Evolutionary conservation across 1,140 invertebrate genomes (phyloP).

Genomic region (Drosophila cardini): DNA sequence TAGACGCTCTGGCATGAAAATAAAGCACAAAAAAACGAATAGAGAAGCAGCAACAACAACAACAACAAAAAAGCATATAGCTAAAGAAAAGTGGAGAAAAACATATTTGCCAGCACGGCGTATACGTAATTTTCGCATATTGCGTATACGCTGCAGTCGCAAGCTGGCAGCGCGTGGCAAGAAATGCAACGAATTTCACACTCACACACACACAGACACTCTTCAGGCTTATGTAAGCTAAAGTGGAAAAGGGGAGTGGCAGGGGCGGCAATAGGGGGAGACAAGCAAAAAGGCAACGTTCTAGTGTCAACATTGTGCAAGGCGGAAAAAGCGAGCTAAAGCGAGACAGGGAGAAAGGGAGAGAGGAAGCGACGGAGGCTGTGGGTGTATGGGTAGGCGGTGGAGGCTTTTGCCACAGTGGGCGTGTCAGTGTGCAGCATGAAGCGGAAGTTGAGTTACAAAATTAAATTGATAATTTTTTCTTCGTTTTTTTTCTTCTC

Average conservation of each 20-base stretch:
- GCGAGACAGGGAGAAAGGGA: slow-evolving; percentile 8
- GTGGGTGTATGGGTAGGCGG: not conserved
- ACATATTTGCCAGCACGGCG: slow-evolving; percentile 64
- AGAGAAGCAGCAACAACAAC: too few relatives aligned
- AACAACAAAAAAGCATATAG: not conserved
- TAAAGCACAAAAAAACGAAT: slow-evolving; percentile 27
- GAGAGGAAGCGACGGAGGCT: not conserved
- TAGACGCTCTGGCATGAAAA: slow-evolving; percentile 49
- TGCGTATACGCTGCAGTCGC: slow-evolving; percentile 75
- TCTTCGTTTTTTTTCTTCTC: slow-evolving; percentile 49
- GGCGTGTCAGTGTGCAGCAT: slow-evolving; percentile 58
- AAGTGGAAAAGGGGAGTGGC: not conserved
- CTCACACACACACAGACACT: slow-evolving; percentile 27
- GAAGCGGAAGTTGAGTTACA: slow-evolving; percentile 80
- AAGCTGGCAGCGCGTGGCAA: slow-evolving; percentile 61
- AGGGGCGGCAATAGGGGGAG: slow-evolving; percentile 4
- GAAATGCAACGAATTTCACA: slow-evolving; percentile 58
- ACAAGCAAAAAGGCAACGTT: slow-evolving; percentile 48
- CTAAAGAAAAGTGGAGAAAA: slow-evolving; percentile 30
- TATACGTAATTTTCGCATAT: slow-evolving; percentile 80
- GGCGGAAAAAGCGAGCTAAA: slow-evolving; percentile 69
- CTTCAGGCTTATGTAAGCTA: slow-evolving; percentile 65
- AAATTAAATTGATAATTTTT: slow-evolving; percentile 83
- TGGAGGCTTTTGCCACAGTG: slow-evolving; percentile 21
- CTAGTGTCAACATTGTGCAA: slow-evolving; percentile 77